Conservation (phyloP, 1,140 invertebrate genomes). For the Dendroctonus valens region DNA sequence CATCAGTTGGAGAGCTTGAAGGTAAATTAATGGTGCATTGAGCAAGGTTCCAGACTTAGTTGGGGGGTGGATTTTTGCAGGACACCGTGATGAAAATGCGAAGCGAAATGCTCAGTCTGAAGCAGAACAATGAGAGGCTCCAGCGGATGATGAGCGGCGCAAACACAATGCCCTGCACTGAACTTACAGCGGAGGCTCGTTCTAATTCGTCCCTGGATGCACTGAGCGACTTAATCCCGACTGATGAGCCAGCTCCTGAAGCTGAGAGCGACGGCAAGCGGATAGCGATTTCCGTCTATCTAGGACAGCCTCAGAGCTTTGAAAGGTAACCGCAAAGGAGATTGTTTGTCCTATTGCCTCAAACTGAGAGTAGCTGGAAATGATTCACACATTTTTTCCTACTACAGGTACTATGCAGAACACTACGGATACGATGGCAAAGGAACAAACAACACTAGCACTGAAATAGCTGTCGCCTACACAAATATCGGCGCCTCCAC, state of each 20-base stretch:
- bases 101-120: slow-evolving; percentile 92
- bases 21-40: slow-evolving; percentile 59
- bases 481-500: slow-evolving; percentile 90
- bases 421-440: slow-evolving; percentile 55
- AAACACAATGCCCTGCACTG: slow-evolving; percentile 48
- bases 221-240: slow-evolving; percentile 50
- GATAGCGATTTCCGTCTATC: slow-evolving; percentile 78
- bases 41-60: background rate
- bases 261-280: slow-evolving; percentile 81
- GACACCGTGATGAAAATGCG: slow-evolving; percentile 36
- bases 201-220: slow-evolving; percentile 44
- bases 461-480: slow-evolving; percentile 77
- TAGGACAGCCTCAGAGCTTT: slow-evolving; percentile 79
- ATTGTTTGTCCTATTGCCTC: too few species aligned
- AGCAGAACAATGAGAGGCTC: slow-evolving; percentile 94
- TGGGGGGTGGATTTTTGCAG: background rate
- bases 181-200: slow-evolving; percentile 34
- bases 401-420: slow-evolving; percentile 50
- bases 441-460: slow-evolving; percentile 52
- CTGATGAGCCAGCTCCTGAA: slow-evolving; percentile 59
- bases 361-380: too few species aligned
- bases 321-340: slow-evolving; percentile 57
- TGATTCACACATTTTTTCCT: slow-evolving; percentile 50
- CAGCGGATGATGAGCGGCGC: slow-evolving; percentile 72
- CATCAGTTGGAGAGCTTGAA: slow-evolving; percentile 95